Evolutionary conservation across 2,888 invertebrate species (phyloP).

Genomic region (Eristalinus sepulchralis): DNA sequence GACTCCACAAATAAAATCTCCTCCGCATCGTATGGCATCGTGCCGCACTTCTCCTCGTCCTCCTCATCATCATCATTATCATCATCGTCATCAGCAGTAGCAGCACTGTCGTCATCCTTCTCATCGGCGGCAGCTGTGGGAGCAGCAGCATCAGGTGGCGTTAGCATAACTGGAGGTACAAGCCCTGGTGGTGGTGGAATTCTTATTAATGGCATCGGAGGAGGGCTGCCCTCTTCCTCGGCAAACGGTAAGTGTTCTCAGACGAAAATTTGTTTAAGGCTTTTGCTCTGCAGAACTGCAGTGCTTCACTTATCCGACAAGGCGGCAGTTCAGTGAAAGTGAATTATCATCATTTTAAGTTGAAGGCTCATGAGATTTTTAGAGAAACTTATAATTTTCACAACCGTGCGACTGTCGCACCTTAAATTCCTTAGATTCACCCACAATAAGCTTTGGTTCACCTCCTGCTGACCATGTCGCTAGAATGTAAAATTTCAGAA

Average conservation of each 20-base stretch:
- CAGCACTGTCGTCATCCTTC: conserved; percentile 71
- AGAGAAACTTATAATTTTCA: too few species aligned
- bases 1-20: conserved; percentile 80
- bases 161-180: conserved; percentile 27
- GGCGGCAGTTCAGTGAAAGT: too few species aligned
- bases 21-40: conserved; percentile 72
- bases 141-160: conserved; percentile 73
- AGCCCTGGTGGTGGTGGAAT: conserved; percentile 54
- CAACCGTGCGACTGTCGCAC: too few species aligned
- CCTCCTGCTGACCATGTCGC: too few species aligned
- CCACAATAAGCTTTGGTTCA: too few species aligned
- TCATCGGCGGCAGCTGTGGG: conserved; percentile 73
- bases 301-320: too few species aligned
- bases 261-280: background rate
- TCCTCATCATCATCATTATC: conserved; percentile 67
- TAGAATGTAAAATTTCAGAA: background rate
- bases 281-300: background rate
- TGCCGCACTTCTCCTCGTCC: conserved; percentile 77
- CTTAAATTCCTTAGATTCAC: too few species aligned
- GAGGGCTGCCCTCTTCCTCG: conserved; percentile 55
- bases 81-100: conserved; percentile 71
- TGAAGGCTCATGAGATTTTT: too few species aligned
- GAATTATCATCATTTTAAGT: too few species aligned
- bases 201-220: conserved; percentile 56
- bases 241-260: conserved; percentile 59